phyloP scores from a whole-genome alignment of 2,113 vertebrate genomes.

The Engystomops pustulosus region DNA sequence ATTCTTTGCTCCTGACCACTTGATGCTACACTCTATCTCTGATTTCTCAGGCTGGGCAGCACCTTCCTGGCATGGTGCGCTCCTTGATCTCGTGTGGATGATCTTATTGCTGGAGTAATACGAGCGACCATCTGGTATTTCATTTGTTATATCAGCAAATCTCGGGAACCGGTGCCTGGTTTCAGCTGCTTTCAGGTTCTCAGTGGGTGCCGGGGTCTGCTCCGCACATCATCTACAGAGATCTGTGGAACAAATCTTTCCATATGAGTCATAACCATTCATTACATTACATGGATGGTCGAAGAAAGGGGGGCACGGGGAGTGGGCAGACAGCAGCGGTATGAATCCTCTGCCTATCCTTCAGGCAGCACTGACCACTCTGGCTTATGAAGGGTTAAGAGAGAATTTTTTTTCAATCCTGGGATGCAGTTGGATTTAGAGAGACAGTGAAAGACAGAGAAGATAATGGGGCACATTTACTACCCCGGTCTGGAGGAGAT shows the following conservation, averaged over 20 bases:
- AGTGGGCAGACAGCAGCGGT: not conserved
- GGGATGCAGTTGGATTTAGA: not conserved
- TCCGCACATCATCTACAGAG: constrained; percentile 66
- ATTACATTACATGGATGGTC: constrained; percentile 64
- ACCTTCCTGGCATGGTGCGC: not conserved
- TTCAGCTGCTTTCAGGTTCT: constrained; percentile 66
- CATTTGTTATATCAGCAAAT: constrained; percentile 70
- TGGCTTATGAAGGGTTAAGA: not conserved
- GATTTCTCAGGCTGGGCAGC: not conserved
- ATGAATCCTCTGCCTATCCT: not conserved
- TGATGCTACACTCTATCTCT: no score
- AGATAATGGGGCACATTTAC: no score
- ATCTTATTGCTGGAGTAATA: not conserved
- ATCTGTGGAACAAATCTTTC: constrained; percentile 70
- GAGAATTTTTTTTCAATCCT: not conserved
- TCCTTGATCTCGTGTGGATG: not conserved
- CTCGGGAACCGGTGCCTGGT: constrained; percentile 57
- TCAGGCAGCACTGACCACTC: not conserved
- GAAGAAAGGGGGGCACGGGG: not conserved
- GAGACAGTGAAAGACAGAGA: no score
- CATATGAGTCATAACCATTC: constrained; percentile 72
- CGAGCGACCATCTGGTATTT: constrained; percentile 63
- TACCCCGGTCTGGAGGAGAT: no score
- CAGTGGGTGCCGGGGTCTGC: constrained; percentile 25
- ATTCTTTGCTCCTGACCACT: no score